phyloP scores from a whole-genome alignment of 2,797 vertebrate species.

The Phataginus tricuspis region DNA sequence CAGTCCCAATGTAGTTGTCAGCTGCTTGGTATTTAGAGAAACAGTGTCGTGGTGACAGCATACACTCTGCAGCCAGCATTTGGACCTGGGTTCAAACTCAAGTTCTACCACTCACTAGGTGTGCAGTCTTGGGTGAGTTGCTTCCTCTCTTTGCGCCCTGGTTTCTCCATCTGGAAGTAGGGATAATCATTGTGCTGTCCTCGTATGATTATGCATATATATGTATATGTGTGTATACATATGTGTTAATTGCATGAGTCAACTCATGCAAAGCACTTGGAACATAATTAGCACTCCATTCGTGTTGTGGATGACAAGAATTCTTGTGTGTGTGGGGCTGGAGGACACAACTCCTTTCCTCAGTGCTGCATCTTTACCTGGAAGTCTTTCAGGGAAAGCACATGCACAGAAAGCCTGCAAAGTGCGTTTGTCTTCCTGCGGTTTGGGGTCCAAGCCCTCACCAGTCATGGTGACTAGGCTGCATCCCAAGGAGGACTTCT shows the following conservation, averaged over 20 bases:
- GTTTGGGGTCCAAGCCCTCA: not conserved
- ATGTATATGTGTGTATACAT: not conserved
- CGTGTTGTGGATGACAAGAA: too few relatives aligned
- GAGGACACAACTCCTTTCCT: not conserved
- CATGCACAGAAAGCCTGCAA: too few relatives aligned
- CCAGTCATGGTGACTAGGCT: too few relatives aligned
- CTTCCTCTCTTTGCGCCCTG: not conserved
- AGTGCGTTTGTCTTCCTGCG: accelerated
- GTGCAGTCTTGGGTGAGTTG: too few relatives aligned
- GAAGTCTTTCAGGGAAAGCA: not conserved
- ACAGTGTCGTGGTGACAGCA: not conserved
- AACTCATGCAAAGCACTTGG: not conserved
- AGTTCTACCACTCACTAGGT: not conserved
- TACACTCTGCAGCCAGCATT: not conserved
- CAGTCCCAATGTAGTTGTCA: accelerated
- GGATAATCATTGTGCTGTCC: too few relatives aligned
- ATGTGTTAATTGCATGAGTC: not conserved
- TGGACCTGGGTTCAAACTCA: not conserved
- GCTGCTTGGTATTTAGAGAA: not conserved
- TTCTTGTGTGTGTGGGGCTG: not conserved
- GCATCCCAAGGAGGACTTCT: not conserved
- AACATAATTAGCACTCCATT: not conserved
- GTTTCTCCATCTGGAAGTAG: not conserved
- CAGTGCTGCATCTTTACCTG: not conserved
- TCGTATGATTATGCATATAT: not conserved